Base-by-base conservation (phyloP, 2,797 vertebrate genomes). In the Pogoniulus pusillus region DNA sequence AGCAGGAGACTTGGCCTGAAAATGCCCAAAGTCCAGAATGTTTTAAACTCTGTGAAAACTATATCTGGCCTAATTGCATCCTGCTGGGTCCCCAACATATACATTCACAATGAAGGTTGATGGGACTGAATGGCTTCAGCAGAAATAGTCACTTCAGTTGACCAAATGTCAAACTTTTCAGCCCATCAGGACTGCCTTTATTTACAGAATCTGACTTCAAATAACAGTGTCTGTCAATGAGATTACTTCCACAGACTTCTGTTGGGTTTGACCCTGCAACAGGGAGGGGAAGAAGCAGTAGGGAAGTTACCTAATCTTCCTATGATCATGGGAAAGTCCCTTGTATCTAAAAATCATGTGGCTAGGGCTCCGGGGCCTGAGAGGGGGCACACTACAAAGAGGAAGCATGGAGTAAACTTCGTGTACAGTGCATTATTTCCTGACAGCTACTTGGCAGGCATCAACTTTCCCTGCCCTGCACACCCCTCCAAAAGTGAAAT, bases 311-410 rank as follows among this genome's bases (percentile, higher is more conserved):
- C 54, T 65, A 64, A 95, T 68, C 35, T 27, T 91, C 64, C 89
- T 45, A 0, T 65, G 83, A 53, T 29, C 26, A 35, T 5, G 9
- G 89, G 81, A 86, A 96, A 95, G 83, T 84, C 91, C 94, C 80
- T 73, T 45, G 0, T 12, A 30, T 34, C 77, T 76, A 13, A 15
- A 84, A 64, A 72, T 90, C 93, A 86, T 20, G 51, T 90, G 91
- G 71, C 51, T 13, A 6, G n/a, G 27, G 47, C 75, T 64, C 23
- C 3, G n/a, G 43, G 80, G 29, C 43, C 73, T 10, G 27, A 65
- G 74, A 64, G 87, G 85, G 89, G 83, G 59, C 43, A 53, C 39
- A 3, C 13, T 4, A 1, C 0, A 3, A 77, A 59, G 29, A 43
- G 41, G 54, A 69, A 78, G 47, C 1, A 2, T 29, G 39, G 14